A percentile compares a stretch with the other conserved stretches of the same genome.
Evolutionary conservation across 1,140 invertebrate genomes (phyloP).

Genomic region (Drosophila watanabei): DNA sequence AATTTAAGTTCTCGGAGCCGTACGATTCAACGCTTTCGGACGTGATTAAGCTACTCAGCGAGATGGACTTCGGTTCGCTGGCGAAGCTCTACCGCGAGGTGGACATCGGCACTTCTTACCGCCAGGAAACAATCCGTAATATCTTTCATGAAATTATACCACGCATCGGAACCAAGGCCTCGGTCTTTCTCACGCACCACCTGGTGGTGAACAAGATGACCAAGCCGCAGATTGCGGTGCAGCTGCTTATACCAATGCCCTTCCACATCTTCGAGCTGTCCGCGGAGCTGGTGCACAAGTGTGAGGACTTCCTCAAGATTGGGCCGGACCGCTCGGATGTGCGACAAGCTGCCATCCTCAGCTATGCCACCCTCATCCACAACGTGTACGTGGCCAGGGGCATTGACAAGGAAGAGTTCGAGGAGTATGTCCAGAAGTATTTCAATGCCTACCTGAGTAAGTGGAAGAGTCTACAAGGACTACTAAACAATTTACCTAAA

Average conservation of each 20-base stretch:
- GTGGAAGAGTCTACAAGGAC: constrained; percentile 8
- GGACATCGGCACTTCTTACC: constrained; percentile 88
- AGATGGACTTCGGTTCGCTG: constrained; percentile 86
- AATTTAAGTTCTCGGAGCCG: constrained; percentile 85
- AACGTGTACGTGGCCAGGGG: constrained; percentile 87
- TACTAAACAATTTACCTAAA: neutral
- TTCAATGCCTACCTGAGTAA: constrained; percentile 86
- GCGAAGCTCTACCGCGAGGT: constrained; percentile 87
- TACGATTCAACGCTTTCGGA: constrained; percentile 86
- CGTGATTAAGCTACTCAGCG: constrained; percentile 86
- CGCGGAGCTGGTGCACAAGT: constrained; percentile 86
- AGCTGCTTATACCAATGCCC: constrained; percentile 87
- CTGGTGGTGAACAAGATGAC: constrained; percentile 88
- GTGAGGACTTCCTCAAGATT: constrained; percentile 87
- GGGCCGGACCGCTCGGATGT: constrained; percentile 87
- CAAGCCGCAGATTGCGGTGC: constrained; percentile 87
- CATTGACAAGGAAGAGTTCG: constrained; percentile 89
- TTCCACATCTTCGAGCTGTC: constrained; percentile 88
- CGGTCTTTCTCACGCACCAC: constrained; percentile 88
- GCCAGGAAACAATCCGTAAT: constrained; percentile 89
- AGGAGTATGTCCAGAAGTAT: constrained; percentile 90
- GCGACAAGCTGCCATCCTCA: constrained; percentile 89
- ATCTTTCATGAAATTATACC: constrained; percentile 91
- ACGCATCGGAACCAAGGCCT: constrained; percentile 89
- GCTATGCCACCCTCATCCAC: constrained; percentile 90